Percentiles rank a stretch among this genome's conserved stretches.
Conservation (phyloP, 1,140 invertebrate genomes). For the Goniozus legneri region DNA sequence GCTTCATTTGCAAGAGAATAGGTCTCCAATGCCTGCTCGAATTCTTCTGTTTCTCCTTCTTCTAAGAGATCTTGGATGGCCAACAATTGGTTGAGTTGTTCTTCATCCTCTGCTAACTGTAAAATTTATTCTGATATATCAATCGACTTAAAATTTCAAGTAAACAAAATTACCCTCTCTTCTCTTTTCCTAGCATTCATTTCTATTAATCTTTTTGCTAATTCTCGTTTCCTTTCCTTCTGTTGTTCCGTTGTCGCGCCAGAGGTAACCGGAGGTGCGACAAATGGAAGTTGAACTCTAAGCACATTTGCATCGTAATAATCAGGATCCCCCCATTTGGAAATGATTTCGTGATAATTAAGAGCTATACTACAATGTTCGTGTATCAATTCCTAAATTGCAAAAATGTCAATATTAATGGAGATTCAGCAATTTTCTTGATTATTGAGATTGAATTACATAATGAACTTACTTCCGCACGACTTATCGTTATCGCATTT, state of each 20-base stretch:
- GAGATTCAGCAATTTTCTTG: not conserved
- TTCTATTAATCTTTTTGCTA: conserved; percentile 75
- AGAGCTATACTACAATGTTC: conserved; percentile 74
- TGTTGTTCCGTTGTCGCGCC: conserved; percentile 73
- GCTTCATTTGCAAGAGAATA: conserved; percentile 60
- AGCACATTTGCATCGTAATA: conserved; percentile 82
- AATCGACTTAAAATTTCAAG: not conserved
- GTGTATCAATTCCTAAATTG: conserved; percentile 72
- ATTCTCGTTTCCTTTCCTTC: conserved; percentile 79
- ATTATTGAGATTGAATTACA: conserved; percentile 3
- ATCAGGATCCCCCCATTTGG: conserved; percentile 74
- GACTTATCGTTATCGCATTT: conserved; percentile 78
- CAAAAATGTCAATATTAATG: not conserved
- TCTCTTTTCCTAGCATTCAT: conserved; percentile 83
- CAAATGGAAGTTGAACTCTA: conserved; percentile 81
- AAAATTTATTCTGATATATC: conserved; percentile 16
- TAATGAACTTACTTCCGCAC: conserved; percentile 67
- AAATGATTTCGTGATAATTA: conserved; percentile 76
- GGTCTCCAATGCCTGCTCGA: conserved; percentile 64
- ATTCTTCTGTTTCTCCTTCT: conserved; percentile 74
- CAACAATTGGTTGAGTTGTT: conserved; percentile 75
- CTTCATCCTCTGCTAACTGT: conserved; percentile 80
- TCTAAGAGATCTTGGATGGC: conserved; percentile 75
- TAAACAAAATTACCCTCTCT: conserved; percentile 58
- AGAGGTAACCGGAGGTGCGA: conserved; percentile 56